phyloP scores from a whole-genome alignment of 92 coral and sea anemone genomes.

The Paragorgia papillata region DNA sequence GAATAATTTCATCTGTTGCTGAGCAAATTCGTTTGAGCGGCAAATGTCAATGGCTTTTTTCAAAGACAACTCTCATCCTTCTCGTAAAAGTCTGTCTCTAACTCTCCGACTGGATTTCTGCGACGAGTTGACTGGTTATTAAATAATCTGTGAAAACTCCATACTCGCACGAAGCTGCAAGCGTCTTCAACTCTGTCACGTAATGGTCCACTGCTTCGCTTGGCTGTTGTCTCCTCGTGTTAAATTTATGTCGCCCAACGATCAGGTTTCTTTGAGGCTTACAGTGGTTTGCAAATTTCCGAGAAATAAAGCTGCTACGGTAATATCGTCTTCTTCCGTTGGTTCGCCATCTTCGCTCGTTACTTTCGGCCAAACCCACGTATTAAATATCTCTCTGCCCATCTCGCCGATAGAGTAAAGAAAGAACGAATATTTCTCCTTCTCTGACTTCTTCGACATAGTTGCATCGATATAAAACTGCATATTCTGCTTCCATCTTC shows the following conservation, averaged over 20 bases:
- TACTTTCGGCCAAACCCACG: constrained; percentile 30
- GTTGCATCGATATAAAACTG: constrained; percentile 25
- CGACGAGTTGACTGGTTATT: too few species aligned
- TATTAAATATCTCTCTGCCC: constrained; percentile 30
- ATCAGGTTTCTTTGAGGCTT: constrained; percentile 17
- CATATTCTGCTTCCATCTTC: constrained; percentile 33
- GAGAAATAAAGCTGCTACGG: constrained; percentile 26
- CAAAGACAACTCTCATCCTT: too few species aligned
- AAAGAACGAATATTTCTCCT: constrained; percentile 6
- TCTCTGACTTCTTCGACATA: constrained; percentile 20
- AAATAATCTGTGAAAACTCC: not conserved
- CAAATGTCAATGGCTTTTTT: too few species aligned
- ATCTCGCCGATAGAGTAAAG: constrained; percentile 14
- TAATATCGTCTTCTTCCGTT: constrained; percentile 26
- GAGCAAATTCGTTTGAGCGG: too few species aligned
- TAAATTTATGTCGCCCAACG: constrained; percentile 1
- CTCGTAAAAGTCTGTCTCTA: too few species aligned
- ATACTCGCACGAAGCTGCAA: constrained; percentile 6
- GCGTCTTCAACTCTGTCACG: constrained; percentile 6
- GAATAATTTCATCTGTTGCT: too few species aligned
- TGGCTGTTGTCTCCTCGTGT: constrained; percentile 27
- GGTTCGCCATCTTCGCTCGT: constrained; percentile 22
- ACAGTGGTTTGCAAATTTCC: constrained; percentile 23
- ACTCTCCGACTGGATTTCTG: too few species aligned
- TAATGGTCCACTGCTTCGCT: constrained; percentile 24